Evolutionary conservation across 2,797 vertebrate species (phyloP), one percentile per base, ranked within the genome.

Genomic region (Coranthus polyacanthus): DNA sequence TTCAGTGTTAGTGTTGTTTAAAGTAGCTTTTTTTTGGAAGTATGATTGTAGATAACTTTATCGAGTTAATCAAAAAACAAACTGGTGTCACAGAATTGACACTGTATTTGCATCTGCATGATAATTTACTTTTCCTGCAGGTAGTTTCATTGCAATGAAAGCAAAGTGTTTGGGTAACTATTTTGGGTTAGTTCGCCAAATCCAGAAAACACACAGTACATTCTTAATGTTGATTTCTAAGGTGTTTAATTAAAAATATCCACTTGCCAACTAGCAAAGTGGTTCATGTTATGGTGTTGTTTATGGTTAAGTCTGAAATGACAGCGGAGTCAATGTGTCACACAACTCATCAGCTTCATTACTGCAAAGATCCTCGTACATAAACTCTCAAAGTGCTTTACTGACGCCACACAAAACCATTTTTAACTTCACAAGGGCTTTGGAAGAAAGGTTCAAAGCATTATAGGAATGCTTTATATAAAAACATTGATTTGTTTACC

Each of bases 221-320:
- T 16, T 55, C 15, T 12, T 32, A 45, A 20, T 20, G 4, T 12
- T 37, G 17, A 52, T 9, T 15, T 45, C 12, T 21, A 44, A 29
- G 26, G 26, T 29, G 26, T 34, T n/a, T 24, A 4, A 18, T 22
- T 10, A 53, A 20, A 45, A 43, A 39, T 12, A 45, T 57, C 22
- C n/a, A 22, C 12, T 5, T 16, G 1, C 10, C 41, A 22, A 58
- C 3, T 29, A n/a, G 13, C 39, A 37, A 53, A 37, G 32, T 5
- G 20, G 16, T 15, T 67, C 5, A 15, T 1, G 6, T 41, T 26
- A 37, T 46, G 50, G 38, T 43, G 26, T 1, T 12, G 4, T 51
- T 52, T n/a, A n/a, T 63, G 22, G 53, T 41, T 26, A 32, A 18
- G 4, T 58, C 22, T 64, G 11, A 68, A 64, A 45, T 55, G 3